A percentile compares a stretch with the other conserved stretches of the same genome.
Conservation (phyloP, 1,140 invertebrate species). For the Eriosoma lanigerum region DNA sequence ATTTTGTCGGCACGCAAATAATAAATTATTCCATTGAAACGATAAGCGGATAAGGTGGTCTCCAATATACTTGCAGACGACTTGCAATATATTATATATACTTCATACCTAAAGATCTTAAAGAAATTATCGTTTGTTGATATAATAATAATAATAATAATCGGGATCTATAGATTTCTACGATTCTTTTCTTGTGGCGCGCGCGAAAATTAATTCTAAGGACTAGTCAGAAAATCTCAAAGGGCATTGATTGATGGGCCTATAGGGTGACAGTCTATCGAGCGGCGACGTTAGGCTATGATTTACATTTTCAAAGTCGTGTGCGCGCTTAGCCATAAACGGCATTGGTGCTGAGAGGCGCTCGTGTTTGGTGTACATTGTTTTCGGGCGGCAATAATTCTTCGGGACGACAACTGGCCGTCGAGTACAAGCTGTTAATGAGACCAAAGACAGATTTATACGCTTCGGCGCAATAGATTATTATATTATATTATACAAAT, state of each 20-base stretch:
- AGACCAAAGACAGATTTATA: slow-evolving; percentile 40
- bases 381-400: slow-evolving; percentile 26
- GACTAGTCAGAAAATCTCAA: not conserved
- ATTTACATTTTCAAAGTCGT: slow-evolving; percentile 34
- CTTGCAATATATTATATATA: too few species aligned
- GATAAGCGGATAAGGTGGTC: too few species aligned
- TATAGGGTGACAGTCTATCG: not conserved
- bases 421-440: slow-evolving; percentile 4
- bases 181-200: not conserved
- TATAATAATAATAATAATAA: not conserved
- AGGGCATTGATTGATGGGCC: slow-evolving; percentile 3
- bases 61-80: too few species aligned
- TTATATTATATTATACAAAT: too few species aligned
- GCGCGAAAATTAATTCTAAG: not conserved
- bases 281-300: not conserved
- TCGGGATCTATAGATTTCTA: too few species aligned
- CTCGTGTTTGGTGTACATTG: slow-evolving; percentile 11
- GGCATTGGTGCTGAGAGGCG: not conserved
- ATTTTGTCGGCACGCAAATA: too few species aligned
- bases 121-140: too few species aligned
- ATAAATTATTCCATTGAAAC: too few species aligned
- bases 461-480: not conserved
- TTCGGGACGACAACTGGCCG: not conserved
- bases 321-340: slow-evolving; percentile 8
- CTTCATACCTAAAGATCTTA: too few species aligned